A percentile compares a stretch with the other conserved stretches of the same genome.
Conservation (phyloP, 2,113 vertebrate genomes). For the Tonatia bakeri region DNA sequence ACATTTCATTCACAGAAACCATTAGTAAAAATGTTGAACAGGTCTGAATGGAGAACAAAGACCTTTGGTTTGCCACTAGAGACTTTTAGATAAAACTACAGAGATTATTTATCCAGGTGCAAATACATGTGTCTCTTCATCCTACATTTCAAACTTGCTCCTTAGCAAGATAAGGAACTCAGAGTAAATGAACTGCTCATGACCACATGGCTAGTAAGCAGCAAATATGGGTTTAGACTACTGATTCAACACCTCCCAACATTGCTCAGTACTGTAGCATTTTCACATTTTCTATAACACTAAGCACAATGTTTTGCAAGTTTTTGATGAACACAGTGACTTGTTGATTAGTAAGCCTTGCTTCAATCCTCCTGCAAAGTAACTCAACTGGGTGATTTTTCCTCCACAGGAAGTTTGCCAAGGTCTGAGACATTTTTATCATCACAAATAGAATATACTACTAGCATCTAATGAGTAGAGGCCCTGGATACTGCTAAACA, state of each 20-base stretch:
- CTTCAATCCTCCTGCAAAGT: not conserved
- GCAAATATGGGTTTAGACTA: not conserved
- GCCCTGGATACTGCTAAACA: not conserved
- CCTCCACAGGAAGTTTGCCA: not conserved
- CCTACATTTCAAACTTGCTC: not conserved
- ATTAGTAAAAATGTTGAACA: not conserved
- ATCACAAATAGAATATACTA: not conserved
- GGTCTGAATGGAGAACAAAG: not conserved
- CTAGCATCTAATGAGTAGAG: not conserved
- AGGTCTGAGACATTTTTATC: not conserved
- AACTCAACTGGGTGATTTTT: not conserved
- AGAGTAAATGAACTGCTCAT: not conserved
- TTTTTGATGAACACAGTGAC: not conserved
- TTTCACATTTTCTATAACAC: not conserved
- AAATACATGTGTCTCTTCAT: not conserved
- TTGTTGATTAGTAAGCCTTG: not conserved
- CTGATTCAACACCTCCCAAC: not conserved
- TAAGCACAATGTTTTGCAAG: not conserved
- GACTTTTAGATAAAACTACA: not conserved
- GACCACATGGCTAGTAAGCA: not conserved
- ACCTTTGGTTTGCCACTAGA: not conserved
- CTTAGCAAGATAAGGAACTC: not conserved
- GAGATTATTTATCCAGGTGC: not conserved
- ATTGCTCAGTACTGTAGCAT: not conserved
- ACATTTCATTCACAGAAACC: not conserved